These are phyloP conservation scores for Brachypteracias leptosomus DNA, from an alignment of 2,113 vertebrate genomes.

Conservation along the genomic window DNA sequence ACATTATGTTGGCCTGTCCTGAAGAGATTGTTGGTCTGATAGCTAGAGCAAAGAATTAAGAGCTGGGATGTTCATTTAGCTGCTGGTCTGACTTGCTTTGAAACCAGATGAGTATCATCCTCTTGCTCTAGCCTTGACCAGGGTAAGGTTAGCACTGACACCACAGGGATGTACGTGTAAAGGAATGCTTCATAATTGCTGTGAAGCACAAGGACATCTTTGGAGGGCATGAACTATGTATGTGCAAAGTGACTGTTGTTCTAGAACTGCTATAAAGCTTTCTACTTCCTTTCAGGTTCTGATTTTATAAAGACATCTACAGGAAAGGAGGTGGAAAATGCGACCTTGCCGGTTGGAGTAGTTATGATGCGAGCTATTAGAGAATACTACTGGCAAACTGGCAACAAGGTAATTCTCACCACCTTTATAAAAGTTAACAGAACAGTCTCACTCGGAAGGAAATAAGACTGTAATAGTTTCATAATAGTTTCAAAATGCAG, in stretches of 20 bases:
- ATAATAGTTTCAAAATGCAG: neutral
- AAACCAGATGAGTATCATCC: neutral
- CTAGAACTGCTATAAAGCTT: neutral
- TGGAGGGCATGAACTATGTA: neutral
- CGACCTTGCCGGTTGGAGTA: constrained; percentile 90
- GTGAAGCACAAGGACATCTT: neutral
- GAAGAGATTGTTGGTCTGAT: neutral
- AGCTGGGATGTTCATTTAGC: neutral
- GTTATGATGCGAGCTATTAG: constrained; percentile 94
- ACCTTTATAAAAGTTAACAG: neutral
- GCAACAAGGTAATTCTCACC: constrained; percentile 83
- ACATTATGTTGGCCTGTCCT: neutral
- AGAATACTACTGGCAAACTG: constrained; percentile 89
- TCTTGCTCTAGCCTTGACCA: neutral
- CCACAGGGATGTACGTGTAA: rapidly evolving
- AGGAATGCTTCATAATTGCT: neutral
- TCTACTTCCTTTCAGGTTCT: constrained; percentile 80
- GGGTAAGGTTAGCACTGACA: neutral
- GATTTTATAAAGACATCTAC: constrained; percentile 99
- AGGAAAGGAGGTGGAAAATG: constrained; percentile 94
- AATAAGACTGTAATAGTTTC: neutral
- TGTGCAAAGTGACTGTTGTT: neutral
- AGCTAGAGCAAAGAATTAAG: neutral
- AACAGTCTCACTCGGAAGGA: neutral
- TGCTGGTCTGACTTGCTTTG: neutral